Evolutionary conservation across 92 coral and sea anemone species (phyloP).

Genomic region (Palythoa grandis): DNA sequence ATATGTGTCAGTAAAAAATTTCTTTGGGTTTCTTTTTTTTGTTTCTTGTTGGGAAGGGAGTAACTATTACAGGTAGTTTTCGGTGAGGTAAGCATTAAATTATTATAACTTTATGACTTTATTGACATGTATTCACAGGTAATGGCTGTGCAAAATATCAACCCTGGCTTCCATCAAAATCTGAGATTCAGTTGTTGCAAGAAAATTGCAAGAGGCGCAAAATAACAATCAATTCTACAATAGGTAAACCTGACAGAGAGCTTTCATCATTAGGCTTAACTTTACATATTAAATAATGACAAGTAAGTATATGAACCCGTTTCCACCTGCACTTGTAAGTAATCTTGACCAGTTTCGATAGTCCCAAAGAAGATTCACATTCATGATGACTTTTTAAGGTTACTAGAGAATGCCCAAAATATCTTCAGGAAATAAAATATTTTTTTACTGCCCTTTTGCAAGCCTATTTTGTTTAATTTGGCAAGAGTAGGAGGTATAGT

Average conservation of each 20-base stretch:
- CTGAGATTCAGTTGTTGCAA: conserved; percentile 79
- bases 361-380: too few relatives aligned
- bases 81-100: background rate
- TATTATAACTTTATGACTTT: background rate
- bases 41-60: background rate
- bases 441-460: too few relatives aligned
- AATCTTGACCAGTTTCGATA: too few relatives aligned
- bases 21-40: too few relatives aligned
- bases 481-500: too few relatives aligned
- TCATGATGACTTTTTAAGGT: too few relatives aligned
- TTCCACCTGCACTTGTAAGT: too few relatives aligned
- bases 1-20: too few relatives aligned
- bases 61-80: too few relatives aligned
- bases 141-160: conserved; percentile 81
- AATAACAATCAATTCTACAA: conserved; percentile 80
- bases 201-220: conserved; percentile 87
- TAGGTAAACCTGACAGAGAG: conserved; percentile 59
- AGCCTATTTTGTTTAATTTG: too few relatives aligned
- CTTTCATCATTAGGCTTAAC: background rate
- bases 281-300: background rate
- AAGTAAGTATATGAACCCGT: background rate
- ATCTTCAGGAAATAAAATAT: too few relatives aligned
- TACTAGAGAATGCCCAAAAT: too few relatives aligned
- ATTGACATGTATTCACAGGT: conserved; percentile 52
- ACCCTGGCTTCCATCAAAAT: conserved; percentile 86